phyloP scores from a whole-genome alignment of 2,113 vertebrate genomes.

The Otolemur garnettii region DNA sequence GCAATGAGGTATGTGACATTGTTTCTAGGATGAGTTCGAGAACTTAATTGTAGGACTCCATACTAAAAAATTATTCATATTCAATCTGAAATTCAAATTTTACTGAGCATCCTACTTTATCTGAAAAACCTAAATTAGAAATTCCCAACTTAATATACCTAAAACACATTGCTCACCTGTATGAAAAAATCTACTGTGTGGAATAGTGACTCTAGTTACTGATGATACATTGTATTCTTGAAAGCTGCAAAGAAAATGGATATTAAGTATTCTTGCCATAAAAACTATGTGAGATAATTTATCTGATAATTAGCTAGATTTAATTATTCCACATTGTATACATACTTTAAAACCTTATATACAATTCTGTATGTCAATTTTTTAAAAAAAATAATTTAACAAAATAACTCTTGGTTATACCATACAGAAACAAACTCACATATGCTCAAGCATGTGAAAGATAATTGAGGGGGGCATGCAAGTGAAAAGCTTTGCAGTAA shows the following conservation, averaged over 20 bases:
- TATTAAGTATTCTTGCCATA: not conserved
- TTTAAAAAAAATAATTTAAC: not conserved
- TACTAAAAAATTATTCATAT: not conserved
- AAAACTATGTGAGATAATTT: not conserved
- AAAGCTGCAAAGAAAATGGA: not conserved
- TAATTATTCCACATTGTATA: not conserved
- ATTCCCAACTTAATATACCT: constrained; percentile 46
- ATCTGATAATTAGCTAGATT: not conserved
- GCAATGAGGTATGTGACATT: too few species aligned
- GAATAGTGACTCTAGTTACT: not conserved
- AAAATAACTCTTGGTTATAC: not conserved
- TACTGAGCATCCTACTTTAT: not conserved
- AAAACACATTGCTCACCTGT: constrained; percentile 11
- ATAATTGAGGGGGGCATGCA: not conserved
- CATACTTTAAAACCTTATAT: not conserved
- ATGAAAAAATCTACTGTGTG: not conserved
- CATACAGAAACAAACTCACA: constrained; percentile 4
- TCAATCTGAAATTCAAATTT: constrained; percentile 61
- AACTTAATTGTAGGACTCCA: too few species aligned
- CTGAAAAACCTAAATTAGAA: not conserved
- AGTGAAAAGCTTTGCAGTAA: not conserved
- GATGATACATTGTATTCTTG: not conserved
- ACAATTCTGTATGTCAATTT: not conserved
- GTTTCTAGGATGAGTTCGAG: too few species aligned
- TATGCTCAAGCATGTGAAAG: not conserved